Evolutionary conservation across 92 coral and sea anemone genomes (phyloP), one percentile per base, ranked within the genome.

Genomic region (Zoanthus sansibaricus): DNA sequence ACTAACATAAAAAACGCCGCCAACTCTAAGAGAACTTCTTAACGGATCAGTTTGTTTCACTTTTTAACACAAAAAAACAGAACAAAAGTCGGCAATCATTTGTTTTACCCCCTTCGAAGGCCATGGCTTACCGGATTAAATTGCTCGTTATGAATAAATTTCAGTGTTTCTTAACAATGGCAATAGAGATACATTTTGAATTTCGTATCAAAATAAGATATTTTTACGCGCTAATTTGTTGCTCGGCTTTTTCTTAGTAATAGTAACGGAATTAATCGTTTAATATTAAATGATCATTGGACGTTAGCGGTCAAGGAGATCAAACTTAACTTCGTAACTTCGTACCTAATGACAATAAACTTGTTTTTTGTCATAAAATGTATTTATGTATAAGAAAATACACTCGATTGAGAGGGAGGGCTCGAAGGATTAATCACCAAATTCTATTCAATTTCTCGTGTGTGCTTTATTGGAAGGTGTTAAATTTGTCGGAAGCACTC

Each of bases 1-100:
- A 80, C 45, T 58, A 66, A 80, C 85, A 80, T 80, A 66, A 80
- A 80, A 80, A 80, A 80, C 85, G 66, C 85, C 85, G 85, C 75
- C 74, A 64, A 66, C 45, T 45, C 20, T 52, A 47, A 80, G 85
- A 66, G 85, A 80, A 80, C 70, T 64, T 80, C 73, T 51, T 61
- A 80, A 80, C 66, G 25, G 85, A 46, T 66, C 75, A 80, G 85
- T 80, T 49, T 80, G 85, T 80, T 68, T 80, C 59, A 72, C 74
- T 64, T 80, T 64, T 14, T 15, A 72, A 16, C 33, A 64, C 58
- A 79, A 70, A 78, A 64, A 64, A 56, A 13, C 47, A 32, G 85
- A 80, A 21, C 71, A 58, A 74, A 6, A 58, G 47, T 31, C 66
- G 72, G 71, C 71, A 46, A 78, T 47, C 62, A 80, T 80, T 80